These are phyloP conservation scores for Melanotaenia boesemani DNA, from an alignment of 2,797 vertebrate genomes.

Conservation along the genomic window DNA sequence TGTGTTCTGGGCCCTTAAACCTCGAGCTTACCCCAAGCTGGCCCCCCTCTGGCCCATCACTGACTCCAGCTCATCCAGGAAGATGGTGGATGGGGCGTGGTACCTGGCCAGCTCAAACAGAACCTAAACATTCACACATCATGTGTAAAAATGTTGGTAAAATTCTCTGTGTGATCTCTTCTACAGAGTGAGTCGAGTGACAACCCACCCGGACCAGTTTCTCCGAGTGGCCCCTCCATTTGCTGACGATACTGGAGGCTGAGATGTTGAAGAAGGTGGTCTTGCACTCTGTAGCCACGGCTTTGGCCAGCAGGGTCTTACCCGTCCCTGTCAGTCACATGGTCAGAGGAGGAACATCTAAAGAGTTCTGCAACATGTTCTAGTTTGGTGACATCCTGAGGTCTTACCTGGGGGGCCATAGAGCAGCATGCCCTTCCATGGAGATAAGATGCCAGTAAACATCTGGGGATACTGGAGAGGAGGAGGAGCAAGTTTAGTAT, in stretches of 20 bases:
- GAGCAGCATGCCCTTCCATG: no score
- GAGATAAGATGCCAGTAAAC: no score
- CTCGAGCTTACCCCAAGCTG: conserved; percentile 83
- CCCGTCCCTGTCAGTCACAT: conserved; percentile 85
- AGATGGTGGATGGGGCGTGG: conserved; percentile 97
- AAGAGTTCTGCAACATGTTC: neutral
- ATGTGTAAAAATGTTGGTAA: neutral
- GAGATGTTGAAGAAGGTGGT: conserved; percentile 99
- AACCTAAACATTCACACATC: conserved; percentile 78
- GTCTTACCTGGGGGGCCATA: conserved; percentile 83
- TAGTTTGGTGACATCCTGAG: neutral
- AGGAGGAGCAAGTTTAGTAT: no score
- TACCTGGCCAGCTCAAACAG: conserved; percentile 95
- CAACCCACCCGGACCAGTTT: conserved; percentile 92
- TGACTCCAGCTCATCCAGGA: conserved; percentile 97
- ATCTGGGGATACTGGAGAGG: no score
- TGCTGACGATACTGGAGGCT: conserved; percentile 97
- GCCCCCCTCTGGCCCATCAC: conserved; percentile 95
- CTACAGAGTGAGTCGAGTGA: neutral
- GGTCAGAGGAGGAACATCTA: neutral
- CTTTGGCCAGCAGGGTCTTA: conserved; percentile 83
- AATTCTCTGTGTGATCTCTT: no score
- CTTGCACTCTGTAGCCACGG: conserved; percentile 95
- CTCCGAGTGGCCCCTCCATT: conserved; percentile 98
- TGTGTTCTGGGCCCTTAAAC: no score